phyloP scores from a whole-genome alignment of 2,888 invertebrate genomes.

The Hirtodrosophila alboralis region DNA sequence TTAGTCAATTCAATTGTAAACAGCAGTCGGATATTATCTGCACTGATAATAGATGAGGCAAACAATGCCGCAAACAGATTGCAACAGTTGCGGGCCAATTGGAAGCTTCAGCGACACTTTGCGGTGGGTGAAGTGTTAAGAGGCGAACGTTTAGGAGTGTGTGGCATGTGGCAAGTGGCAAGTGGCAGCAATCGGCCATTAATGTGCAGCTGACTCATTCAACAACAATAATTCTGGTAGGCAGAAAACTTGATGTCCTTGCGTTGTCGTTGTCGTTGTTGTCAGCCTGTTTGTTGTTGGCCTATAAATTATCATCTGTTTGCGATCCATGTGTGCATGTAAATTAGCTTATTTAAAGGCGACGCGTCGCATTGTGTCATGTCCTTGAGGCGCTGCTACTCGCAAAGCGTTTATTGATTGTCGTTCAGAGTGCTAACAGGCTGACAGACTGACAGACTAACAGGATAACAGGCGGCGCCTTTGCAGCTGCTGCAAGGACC shows the following conservation, averaged over 20 bases:
- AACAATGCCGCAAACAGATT: slow-evolving; percentile 26
- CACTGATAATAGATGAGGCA: slow-evolving; percentile 31
- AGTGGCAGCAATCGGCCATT: slow-evolving; percentile 26
- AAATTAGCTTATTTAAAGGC: slow-evolving; percentile 66
- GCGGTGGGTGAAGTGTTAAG: slow-evolving; percentile 17
- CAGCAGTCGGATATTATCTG: slow-evolving; percentile 26
- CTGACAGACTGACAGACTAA: slow-evolving; percentile 1
- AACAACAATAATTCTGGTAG: slow-evolving; percentile 25
- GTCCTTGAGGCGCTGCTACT: slow-evolving; percentile 50
- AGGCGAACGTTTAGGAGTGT: slow-evolving; percentile 3
- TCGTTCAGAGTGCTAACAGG: slow-evolving; percentile 29
- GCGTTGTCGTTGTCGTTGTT: neutral
- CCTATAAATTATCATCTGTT: neutral
- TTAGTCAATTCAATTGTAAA: slow-evolving; percentile 2
- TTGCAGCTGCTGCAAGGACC: too few relatives aligned
- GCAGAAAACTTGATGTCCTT: slow-evolving; percentile 14
- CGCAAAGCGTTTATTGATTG: slow-evolving; percentile 62
- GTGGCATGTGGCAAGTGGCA: slow-evolving; percentile 2
- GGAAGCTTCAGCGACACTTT: slow-evolving; percentile 23
- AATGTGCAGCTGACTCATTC: slow-evolving; percentile 43
- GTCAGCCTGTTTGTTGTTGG: neutral
- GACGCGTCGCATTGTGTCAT: slow-evolving; percentile 8
- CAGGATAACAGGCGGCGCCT: too few relatives aligned
- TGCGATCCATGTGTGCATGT: slow-evolving; percentile 49
- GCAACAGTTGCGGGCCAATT: slow-evolving; percentile 22